phyloP scores from a whole-genome alignment of 2,797 vertebrate species.

The Sebastes paucispinis region DNA sequence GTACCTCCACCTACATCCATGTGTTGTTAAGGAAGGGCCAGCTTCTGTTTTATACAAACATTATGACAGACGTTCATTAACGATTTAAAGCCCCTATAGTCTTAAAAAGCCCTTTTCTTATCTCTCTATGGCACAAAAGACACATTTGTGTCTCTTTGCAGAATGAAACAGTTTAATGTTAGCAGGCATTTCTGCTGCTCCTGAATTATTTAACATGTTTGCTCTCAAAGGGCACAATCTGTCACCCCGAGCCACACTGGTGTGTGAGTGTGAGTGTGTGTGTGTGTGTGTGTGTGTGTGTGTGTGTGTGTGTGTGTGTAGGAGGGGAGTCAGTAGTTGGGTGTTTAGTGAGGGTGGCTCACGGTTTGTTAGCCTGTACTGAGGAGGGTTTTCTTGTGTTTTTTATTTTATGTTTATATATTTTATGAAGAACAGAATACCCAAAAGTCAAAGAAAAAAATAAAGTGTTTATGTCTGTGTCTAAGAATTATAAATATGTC shows the following conservation, averaged over 20 bases:
- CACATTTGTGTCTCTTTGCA: constrained; percentile 36
- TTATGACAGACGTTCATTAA: constrained; percentile 44
- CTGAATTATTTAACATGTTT: constrained; percentile 65
- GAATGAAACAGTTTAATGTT: constrained; percentile 24
- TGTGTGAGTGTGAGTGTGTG: no score
- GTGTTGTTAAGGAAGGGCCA: neutral
- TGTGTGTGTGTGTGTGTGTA: neutral
- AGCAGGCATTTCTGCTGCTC: constrained; percentile 22
- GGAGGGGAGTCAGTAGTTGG: neutral
- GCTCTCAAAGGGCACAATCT: constrained; percentile 31
- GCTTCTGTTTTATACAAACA: constrained; percentile 1
- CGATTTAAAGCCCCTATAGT: constrained; percentile 27
- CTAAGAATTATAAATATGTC: neutral
- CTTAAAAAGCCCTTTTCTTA: neutral
- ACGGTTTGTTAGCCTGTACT: neutral
- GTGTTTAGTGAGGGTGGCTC: neutral
- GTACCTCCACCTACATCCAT: neutral
- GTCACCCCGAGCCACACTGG: neutral
- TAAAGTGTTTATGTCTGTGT: neutral
- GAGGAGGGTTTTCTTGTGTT: neutral
- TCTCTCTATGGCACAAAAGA: neutral
- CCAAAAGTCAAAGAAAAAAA: neutral
- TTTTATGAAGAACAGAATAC: neutral
- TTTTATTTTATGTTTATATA: neutral
- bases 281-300: no score